Base-by-base conservation (phyloP, 92 coral and sea anemone species). In the Galaxea fascicularis region DNA sequence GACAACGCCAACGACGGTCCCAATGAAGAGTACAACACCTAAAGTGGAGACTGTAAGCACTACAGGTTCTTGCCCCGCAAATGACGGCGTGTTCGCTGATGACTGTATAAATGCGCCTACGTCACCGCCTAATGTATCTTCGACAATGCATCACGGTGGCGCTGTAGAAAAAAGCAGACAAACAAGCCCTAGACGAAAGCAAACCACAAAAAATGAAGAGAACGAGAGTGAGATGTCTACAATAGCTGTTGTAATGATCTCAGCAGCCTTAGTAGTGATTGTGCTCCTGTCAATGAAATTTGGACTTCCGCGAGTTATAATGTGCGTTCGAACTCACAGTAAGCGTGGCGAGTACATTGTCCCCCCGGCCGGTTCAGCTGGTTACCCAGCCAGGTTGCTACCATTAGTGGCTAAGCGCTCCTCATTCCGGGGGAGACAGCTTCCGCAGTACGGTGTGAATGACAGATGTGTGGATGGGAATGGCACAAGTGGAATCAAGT, bases 311-410 rank as follows among this genome's bases (percentile, higher is more conserved):
- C 88, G 91, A 24, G 41, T 92, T 58, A 90, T 94, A 44, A 58
- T 78, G 74, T 94, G 92, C 66, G 74, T 94, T 17, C 93, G 98
- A 24, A 94, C 93, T 8, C 95, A 94, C 35, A 94, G 98, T 44
- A 94, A 94, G 90, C 84, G 95, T 66, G 95, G 98, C 13, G 98
- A 94, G 71, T 94, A 94, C 81, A 88, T 94, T 5, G 98, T 94
- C 8, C 98, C 98, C 74, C 93, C 93, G 9, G 73, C 87, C 5
- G 92, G 91, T 0, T 73, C 93, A 16, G 84, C 89, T 39, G 98
- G 95, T 8, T 92, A 94, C 79, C 88, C 92, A 9, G 98, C 89
- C 12, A 86, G 98, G 25, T 82, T 94, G 21, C 82, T 94, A 79
- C 95, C 95, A 25, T 84, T 89, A 14, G 92, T 94, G 71, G 29